A percentile compares a stretch with the other conserved stretches of the same genome.
Conservation (phyloP, 1,140 invertebrate species). For the Scaptomyza montana region DNA sequence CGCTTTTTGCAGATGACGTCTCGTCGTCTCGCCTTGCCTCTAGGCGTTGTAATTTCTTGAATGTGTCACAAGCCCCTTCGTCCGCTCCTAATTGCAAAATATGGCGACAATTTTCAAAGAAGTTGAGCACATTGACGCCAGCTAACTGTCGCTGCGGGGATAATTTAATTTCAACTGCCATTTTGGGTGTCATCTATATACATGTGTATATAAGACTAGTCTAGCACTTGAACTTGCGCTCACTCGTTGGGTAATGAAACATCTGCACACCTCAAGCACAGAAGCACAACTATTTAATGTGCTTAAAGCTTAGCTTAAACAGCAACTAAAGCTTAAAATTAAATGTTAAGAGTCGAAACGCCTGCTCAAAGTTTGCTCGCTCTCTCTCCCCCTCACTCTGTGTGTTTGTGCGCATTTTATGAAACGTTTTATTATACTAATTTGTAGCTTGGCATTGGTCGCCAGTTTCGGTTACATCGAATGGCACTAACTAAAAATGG, state of each 20-base stretch:
- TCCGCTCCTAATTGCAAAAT: conserved; percentile 73
- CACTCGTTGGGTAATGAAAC: neutral
- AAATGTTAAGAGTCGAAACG: conserved; percentile 12
- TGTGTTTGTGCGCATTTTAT: conserved; percentile 65
- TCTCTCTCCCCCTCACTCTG: conserved; percentile 8
- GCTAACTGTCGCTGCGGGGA: conserved; percentile 50
- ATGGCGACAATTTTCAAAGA: conserved; percentile 79
- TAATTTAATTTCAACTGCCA: conserved; percentile 81
- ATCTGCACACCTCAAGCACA: neutral
- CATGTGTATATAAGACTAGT: conserved; percentile 30
- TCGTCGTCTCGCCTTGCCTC: conserved; percentile 45
- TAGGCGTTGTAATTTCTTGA: conserved; percentile 77
- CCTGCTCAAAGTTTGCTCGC: neutral
- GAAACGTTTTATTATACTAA: conserved; percentile 84
- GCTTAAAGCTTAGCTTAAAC: conserved; percentile 30
- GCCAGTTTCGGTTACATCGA: conserved; percentile 80
- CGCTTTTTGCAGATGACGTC: conserved; percentile 55
- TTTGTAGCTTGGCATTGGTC: conserved; percentile 79
- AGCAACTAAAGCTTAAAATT: conserved; percentile 35
- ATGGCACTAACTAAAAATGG: conserved; percentile 78
- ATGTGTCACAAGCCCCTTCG: conserved; percentile 63
- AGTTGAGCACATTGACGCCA: conserved; percentile 74
- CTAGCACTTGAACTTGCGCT: conserved; percentile 34
- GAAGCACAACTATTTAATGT: conserved; percentile 4
- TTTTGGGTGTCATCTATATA: conserved; percentile 69